Evolutionary conservation across 2,113 vertebrate species (phyloP).

Genomic region (Silurus meridionalis): DNA sequence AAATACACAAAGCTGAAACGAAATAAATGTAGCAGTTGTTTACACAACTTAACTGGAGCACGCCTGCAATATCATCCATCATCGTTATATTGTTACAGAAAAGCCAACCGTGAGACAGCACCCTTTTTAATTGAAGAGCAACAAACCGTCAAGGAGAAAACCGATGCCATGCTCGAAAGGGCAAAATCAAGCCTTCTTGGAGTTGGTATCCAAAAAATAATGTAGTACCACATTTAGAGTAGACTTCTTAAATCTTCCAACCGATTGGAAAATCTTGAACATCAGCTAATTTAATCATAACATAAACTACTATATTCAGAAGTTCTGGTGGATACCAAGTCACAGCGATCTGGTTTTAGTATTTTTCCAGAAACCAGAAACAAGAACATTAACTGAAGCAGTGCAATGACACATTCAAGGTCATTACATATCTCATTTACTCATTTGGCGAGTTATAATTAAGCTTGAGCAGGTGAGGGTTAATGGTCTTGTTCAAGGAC

Average conservation of each 20-base stretch:
- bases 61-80: background rate
- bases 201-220: background rate
- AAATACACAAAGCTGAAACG: background rate
- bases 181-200: background rate
- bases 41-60: background rate
- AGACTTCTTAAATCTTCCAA: background rate
- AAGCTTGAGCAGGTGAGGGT: background rate
- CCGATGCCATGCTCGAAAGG: background rate
- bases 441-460: conserved; percentile 7
- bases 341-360: background rate
- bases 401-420: background rate
- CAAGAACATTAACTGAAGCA: background rate
- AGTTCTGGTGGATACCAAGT: background rate
- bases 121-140: background rate
- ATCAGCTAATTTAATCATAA: background rate
- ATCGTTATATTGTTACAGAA: background rate
- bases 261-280: background rate
- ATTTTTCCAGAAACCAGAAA: background rate
- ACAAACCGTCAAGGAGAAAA: conserved; percentile 11
- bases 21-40: background rate
- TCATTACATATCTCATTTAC: background rate
- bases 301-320: background rate
- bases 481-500: background rate
- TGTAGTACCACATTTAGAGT: background rate
- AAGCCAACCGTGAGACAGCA: conserved; percentile 1